Base-by-base conservation (phyloP, 2,888 invertebrate genomes). In the Drosophila macrothrix region DNA sequence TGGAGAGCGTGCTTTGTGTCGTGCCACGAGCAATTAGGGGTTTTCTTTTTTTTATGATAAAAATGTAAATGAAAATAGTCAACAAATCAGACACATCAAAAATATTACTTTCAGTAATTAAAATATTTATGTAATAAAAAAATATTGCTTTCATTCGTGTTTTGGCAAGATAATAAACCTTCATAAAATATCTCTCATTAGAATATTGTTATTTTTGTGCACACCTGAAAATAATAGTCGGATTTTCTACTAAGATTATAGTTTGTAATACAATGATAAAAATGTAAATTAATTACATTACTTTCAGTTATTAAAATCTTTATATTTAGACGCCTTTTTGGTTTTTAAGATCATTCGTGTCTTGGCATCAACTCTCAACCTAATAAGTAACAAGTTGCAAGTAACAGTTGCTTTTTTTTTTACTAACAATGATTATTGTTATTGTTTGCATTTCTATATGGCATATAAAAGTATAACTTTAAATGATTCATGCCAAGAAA, bases 1-100 rank as follows among this genome's bases (percentile, higher is more conserved):
- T 16, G 66, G 19, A 61, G 78, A 12, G 29, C 6, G 28, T 43
- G 50, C 0, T 29, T 39, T 39, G 43, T 7, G 16, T 39, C 16
- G 14, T 46, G 61, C 49, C 75, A 75, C 74, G 64, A 71, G 6
- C 37, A 6, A 2, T 25, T 22, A 14, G 22, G 10, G 2, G 0
- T 3, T 55, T 3, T 25, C 10, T 6, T 16, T 16, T 43, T 46
- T 25, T 7, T 28, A 49, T 49, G 49, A 49, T 49, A 10, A 2
- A 16, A 22, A 33, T 12, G 6, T 22, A 6, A 14, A 43, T 43
- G 14, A 43, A 43, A 43, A 43, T 7, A 41, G 2, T 12, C n/a
- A n/a, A 41, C n/a, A 41, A 12, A 41, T 41, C n/a, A 12, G 12
- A 41, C n/a, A 41, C 12, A 5, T 41, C 10, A 41, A 41, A 41